Base-by-base conservation (phyloP, 1,140 invertebrate genomes). In the Drosophila pruinosa region DNA sequence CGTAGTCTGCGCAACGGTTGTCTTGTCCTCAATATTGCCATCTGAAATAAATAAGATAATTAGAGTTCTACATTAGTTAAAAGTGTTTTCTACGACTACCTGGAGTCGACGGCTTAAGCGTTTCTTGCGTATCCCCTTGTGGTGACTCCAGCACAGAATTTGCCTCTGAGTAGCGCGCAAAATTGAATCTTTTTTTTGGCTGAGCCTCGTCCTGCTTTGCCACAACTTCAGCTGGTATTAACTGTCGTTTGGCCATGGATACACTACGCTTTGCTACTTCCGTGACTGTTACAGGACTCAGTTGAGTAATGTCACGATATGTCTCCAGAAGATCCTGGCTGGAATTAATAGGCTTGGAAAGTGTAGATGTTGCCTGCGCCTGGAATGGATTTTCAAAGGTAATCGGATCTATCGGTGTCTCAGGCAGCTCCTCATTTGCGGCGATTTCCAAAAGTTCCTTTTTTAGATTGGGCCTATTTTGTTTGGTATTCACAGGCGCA, bases 321-420 rank as follows among this genome's bases (percentile, higher is more conserved):
- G 12, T 31, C 1, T 56, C 69, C 4, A 57, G 3, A 0, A 80
- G 52, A 45, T 53, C 15, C 1, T 14, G 34, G n/a, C 26, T 61
- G 14, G 6, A 14, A 28, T 65, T 70, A 12, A 34, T 72, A 0
- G 21, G n/a, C 4, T 26, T 72, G 38, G 14, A 43, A 1, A 65
- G 64, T 0, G 89, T 90, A 1, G 89, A 90, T 12, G 89, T 89
- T 0, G 73, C 70, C 36, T 73, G 71, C 2, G 41, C 38, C 12
- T 64, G 59, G 31, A 85, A 90, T 3, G 72, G 69, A 59, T 83
- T 78, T 0, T 70, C 52, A n/a, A 1, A 4, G 2, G 12, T 41
- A n/a, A 50, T n/a, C 0, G 48, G 34, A 24, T 86, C 80, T 3
- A 78, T 31, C 1, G 89, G 81, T 2, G 89, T 89, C 24, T 67